Evolutionary conservation across 2,797 vertebrate species (phyloP).

Genomic region (Amphiprion clarkii): DNA sequence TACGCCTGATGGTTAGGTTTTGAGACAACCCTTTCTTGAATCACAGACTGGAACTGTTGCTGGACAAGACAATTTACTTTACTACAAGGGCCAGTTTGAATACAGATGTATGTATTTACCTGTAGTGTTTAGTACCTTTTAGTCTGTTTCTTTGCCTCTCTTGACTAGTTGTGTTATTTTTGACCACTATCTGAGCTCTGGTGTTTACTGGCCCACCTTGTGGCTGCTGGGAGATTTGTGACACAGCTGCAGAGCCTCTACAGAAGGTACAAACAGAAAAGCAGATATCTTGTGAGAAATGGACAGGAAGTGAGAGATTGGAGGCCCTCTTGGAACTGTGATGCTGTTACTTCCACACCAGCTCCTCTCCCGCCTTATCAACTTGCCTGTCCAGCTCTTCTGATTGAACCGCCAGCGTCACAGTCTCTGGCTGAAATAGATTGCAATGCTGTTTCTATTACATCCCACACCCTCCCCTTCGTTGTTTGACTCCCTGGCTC

Average conservation of each 20-base stretch:
- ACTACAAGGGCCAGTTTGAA: neutral
- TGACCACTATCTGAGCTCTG: neutral
- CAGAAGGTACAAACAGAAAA: conserved; percentile 26
- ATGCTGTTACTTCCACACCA: conserved; percentile 50
- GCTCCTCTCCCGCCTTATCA: conserved; percentile 59
- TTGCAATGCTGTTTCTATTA: conserved; percentile 72
- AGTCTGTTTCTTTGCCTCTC: neutral
- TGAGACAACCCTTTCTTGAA: neutral
- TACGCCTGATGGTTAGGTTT: no score
- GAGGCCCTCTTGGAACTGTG: conserved; percentile 38
- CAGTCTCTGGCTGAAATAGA: conserved; percentile 70
- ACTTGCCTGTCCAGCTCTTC: conserved; percentile 22
- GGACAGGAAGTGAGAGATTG: conserved; percentile 35
- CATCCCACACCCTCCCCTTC: conserved; percentile 15
- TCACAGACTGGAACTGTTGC: neutral
- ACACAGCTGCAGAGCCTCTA: conserved; percentile 18
- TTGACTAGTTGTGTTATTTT: conserved; percentile 10
- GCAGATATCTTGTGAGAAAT: conserved; percentile 48
- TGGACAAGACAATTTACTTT: neutral
- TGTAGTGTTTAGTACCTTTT: neutral
- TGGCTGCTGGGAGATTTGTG: conserved; percentile 48
- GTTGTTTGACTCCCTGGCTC: conserved; percentile 51
- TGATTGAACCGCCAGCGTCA: conserved; percentile 64
- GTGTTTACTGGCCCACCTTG: conserved; percentile 20
- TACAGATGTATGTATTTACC: no score